A percentile compares a stretch with the other conserved stretches of the same genome.
Conservation (phyloP, 2,888 invertebrate species). For the Drosophila merina region DNA sequence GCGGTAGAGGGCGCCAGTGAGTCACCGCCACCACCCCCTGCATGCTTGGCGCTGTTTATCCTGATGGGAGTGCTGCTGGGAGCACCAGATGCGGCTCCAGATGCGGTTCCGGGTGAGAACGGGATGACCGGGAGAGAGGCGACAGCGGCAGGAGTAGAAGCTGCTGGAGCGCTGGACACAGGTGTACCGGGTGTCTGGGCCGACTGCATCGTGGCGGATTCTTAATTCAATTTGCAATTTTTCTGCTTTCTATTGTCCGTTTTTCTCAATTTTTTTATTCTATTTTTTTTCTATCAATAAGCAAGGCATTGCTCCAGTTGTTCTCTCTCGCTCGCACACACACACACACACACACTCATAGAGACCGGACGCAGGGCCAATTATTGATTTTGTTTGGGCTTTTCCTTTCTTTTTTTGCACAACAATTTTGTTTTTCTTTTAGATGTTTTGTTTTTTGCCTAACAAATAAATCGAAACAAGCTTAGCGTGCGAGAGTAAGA, state of each 20-base stretch:
- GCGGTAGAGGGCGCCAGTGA: constrained; percentile 52
- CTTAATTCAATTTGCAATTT: constrained; percentile 35
- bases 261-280: neutral
- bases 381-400: constrained; percentile 68
- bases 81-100: constrained; percentile 18
- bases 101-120: constrained; percentile 5
- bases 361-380: constrained; percentile 56
- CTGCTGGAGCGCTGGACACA: constrained; percentile 24
- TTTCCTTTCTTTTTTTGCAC: constrained; percentile 38
- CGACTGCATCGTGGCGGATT: constrained; percentile 44
- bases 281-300: constrained; percentile 44
- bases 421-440: constrained; percentile 39
- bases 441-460: constrained; percentile 17
- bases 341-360: constrained; percentile 27
- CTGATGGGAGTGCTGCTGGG: constrained; percentile 81
- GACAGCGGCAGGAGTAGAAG: constrained; percentile 45
- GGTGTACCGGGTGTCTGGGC: constrained; percentile 27
- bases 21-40: constrained; percentile 60
- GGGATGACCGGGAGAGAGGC: constrained; percentile 23
- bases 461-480: constrained; percentile 12
- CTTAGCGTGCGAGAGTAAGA: constrained; percentile 16
- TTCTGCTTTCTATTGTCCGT: constrained; percentile 19
- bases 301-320: constrained; percentile 66
- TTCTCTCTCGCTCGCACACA: constrained; percentile 30
- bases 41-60: constrained; percentile 72